Evolutionary conservation across 1,140 invertebrate species (phyloP), one percentile per base, ranked within the genome.

Genomic region (Holotrichia oblita): DNA sequence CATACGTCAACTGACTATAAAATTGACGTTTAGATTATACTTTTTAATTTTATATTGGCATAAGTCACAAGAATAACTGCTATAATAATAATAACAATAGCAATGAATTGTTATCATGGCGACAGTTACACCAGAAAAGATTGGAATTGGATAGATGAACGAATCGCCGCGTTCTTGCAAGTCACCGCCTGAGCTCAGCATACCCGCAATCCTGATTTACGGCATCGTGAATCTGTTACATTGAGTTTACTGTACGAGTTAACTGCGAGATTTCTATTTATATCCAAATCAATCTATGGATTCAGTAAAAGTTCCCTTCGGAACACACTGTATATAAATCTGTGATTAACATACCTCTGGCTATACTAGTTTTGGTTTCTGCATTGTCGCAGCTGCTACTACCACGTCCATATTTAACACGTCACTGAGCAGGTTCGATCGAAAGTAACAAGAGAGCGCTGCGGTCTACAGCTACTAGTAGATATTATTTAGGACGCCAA

Each of bases 241-340:
- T 55, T n/a, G 14, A 17, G 17, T 6, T 1, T n/a, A 17, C 6
- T 55, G 14, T 17, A 55, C 6, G 48, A n/a, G n/a, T 17, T 55
- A 55, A 55, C 14, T 17, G 0, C 14, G 2, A 55, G 6, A 17
- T 55, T 17, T 17, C 6, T 17, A 55, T 7, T 55, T 55, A 14
- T 7, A 55, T 4, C 48, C 48, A 55, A 55, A 14, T n/a, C 6
- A 55, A 17, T 55, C 0, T 55, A 17, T 55, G 14, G 14, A 17
- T 17, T 55, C n/a, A 14, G 48, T n/a, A n/a, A 20, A n/a, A 3
- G 14, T 55, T 17, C 48, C 14, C 17, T 55, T 17, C 17, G 48
- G 48, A 55, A 55, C 48, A 55, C 14, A 55, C 48, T 55, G 48
- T 55, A 55, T 55, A 55, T 55, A n/a, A 55, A 17, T 55, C 48